Percentiles rank a stretch among this genome's conserved stretches.
These are phyloP conservation scores for Myotis davidii DNA, from an alignment of 2,113 vertebrate genomes.

Conservation along the genomic window DNA sequence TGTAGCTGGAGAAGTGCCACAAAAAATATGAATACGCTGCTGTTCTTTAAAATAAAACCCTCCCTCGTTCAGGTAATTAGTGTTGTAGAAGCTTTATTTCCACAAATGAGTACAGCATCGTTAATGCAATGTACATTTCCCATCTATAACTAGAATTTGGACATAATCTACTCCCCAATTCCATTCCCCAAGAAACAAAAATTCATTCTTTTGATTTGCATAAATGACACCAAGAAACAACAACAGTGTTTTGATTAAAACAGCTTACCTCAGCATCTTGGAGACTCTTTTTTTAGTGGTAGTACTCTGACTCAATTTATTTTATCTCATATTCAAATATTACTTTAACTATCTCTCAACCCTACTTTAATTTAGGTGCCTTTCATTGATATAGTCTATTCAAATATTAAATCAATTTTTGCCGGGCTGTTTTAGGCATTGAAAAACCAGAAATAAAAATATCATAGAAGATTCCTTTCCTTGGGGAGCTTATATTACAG, in stretches of 20 bases:
- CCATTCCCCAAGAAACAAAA: conserved; percentile 1
- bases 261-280: neutral
- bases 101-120: conserved; percentile 19
- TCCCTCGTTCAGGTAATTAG: conserved; percentile 43
- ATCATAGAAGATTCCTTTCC: neutral
- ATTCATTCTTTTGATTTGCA: neutral
- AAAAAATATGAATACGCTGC: conserved; percentile 50
- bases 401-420: neutral
- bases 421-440: neutral
- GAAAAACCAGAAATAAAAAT: conserved; percentile 4
- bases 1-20: conserved; percentile 57
- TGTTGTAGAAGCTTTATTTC: conserved; percentile 38
- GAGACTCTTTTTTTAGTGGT: neutral
- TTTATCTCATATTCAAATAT: conserved; percentile 35
- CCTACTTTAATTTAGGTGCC: neutral
- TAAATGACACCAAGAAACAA: neutral
- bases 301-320: neutral
- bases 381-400: neutral
- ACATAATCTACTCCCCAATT: neutral
- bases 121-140: conserved; percentile 21
- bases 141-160: conserved; percentile 22
- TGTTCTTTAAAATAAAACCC: conserved; percentile 49
- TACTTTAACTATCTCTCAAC: neutral
- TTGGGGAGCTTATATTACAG: neutral
- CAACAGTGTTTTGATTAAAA: neutral